Percentiles rank a stretch among this genome's conserved stretches.
These are phyloP conservation scores for Formicarius rufipectus DNA, from an alignment of 2,113 vertebrate genomes.

Conservation along the genomic window DNA sequence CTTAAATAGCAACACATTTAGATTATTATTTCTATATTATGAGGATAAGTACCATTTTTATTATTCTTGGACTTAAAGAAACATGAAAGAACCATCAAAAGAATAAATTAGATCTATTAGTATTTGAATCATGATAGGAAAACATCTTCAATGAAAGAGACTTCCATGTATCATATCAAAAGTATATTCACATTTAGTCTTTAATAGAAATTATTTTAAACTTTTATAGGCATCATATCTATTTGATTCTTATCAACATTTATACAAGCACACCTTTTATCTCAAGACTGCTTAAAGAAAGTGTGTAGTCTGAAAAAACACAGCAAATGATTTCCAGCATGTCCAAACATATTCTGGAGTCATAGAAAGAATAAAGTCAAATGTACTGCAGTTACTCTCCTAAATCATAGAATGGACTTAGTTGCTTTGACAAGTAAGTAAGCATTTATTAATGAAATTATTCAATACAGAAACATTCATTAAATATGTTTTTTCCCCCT, in stretches of 20 bases:
- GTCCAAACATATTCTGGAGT: not conserved
- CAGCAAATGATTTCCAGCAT: accelerated
- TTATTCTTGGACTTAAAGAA: not conserved
- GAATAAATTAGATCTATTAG: not conserved
- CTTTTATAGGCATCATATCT: not conserved
- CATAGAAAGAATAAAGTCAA: not conserved
- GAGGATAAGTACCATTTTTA: not conserved
- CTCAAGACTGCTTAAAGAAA: not conserved
- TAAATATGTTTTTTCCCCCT: not conserved
- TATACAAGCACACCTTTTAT: not conserved
- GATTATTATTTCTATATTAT: not conserved
- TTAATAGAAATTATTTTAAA: not conserved
- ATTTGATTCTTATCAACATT: not conserved
- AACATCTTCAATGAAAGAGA: not conserved
- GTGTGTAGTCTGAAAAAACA: not conserved
- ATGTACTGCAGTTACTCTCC: not conserved
- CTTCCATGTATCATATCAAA: not conserved
- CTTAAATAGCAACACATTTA: not conserved
- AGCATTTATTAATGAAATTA: not conserved
- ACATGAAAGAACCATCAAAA: not conserved
- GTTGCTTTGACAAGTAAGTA: not conserved
- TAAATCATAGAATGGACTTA: not conserved
- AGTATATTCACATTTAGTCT: not conserved
- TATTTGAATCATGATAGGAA: not conserved
- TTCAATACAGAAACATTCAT: not conserved